Evolutionary conservation across 2,113 vertebrate species (phyloP), one percentile per base, ranked within the genome.

Genomic region (Cnemophilus loriae): DNA sequence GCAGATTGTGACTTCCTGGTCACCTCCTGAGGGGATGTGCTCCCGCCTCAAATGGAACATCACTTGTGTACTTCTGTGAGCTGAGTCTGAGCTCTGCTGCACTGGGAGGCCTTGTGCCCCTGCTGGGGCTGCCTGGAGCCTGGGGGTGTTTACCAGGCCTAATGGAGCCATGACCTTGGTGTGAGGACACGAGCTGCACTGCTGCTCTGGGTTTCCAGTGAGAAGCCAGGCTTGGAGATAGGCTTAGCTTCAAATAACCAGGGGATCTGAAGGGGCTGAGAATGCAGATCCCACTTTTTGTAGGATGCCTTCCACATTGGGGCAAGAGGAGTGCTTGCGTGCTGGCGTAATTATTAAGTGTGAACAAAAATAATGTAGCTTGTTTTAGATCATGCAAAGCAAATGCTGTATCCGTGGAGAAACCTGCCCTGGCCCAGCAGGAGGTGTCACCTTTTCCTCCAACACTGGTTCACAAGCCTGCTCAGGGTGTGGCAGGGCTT

Each of bases 71-170:
- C 46, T 39, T 32, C 12, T 7, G 57, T 15, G 73, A 87, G 73
- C 52, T 46, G 89, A 95, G 60, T 10, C n/a, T 50, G 2, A 1
- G 52, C 50, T 67, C 53, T 69, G 55, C 39, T 26, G 61, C 52
- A 3, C 74, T 49, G 87, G 23, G 44, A 39, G 67, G 44, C 39
- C 82, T 89, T 1, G 4, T 93, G 91, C 46, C 74, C 32, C 35
- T 49, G 67, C 75, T 73, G 70, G 53, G 52, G 57, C 75, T 61
- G 63, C 18, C 33, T 33, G 41, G 70, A 92, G 85, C 90, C 94
- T 9, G 79, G 67, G 85, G 83, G 28, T 83, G 71, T 97, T 94
- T 90, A 80, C 59, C 41, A 81, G 71, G 41, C 82, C 74, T 80
- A 63, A 37, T 1, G 1, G 61, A 76, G 57, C 16, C 63, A 14